Percentiles rank a stretch among this genome's conserved stretches.
These are phyloP conservation scores for Mesocricetus auratus DNA, from an alignment of 2,113 vertebrate species.

Conservation along the genomic window DNA sequence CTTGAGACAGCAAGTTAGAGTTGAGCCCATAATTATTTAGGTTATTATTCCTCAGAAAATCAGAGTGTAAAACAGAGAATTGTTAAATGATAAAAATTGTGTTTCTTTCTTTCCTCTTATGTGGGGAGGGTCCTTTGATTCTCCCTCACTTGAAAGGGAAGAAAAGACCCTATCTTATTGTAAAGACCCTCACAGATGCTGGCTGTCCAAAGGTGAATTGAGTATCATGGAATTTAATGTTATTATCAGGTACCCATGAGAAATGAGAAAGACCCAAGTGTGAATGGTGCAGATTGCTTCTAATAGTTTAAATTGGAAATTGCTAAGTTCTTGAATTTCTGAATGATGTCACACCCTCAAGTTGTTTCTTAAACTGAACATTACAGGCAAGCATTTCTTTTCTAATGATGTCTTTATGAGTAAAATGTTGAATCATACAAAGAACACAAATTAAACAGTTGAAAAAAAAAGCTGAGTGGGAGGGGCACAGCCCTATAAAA, in stretches of 20 bases:
- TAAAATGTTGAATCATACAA: constrained; percentile 82
- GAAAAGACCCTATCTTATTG: background rate
- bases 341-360: constrained; percentile 63
- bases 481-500: constrained; percentile 77
- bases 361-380: constrained; percentile 60
- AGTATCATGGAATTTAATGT: background rate
- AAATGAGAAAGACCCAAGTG: background rate
- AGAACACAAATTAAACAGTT: constrained; percentile 60
- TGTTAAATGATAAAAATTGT: background rate
- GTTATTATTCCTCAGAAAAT: constrained; percentile 44
- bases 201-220: background rate
- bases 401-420: constrained; percentile 70
- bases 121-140: background rate
- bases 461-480: constrained; percentile 63
- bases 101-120: background rate
- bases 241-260: background rate
- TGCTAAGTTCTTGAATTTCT: constrained; percentile 71
- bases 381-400: constrained; percentile 41
- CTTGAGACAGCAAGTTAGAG: background rate
- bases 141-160: background rate
- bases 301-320: constrained; percentile 44
- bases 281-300: background rate
- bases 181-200: background rate
- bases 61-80: constrained; percentile 38
- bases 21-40: background rate